Percentiles rank a stretch among this genome's conserved stretches.
Conservation (phyloP, 2,113 vertebrate genomes). For the Eurystomus gularis region DNA sequence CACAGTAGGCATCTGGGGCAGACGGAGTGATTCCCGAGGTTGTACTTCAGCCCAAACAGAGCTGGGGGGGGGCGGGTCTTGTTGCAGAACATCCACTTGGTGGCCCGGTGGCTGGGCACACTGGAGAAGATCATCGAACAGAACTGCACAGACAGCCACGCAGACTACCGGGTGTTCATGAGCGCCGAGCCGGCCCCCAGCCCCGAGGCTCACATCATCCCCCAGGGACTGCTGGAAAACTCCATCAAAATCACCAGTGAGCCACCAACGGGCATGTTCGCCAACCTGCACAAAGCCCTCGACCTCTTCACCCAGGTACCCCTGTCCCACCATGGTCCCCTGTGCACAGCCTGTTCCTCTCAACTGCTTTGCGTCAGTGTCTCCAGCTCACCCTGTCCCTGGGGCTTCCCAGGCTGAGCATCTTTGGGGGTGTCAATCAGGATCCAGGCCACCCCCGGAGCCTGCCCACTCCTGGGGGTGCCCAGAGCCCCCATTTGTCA, state of each 20-base stretch:
- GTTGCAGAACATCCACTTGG: slow-evolving; percentile 78
- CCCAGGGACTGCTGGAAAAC: slow-evolving; percentile 77
- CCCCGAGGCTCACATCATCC: slow-evolving; percentile 73
- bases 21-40: accelerated
- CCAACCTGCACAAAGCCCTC: slow-evolving; percentile 79
- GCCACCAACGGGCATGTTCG: slow-evolving; percentile 71
- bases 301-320: slow-evolving; percentile 78
- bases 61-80: neutral
- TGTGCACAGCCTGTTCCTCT: neutral
- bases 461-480: neutral
- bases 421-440: accelerated
- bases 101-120: slow-evolving; percentile 72
- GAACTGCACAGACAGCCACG: slow-evolving; percentile 58
- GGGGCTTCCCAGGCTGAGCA: neutral
- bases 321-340: accelerated
- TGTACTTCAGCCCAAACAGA: neutral
- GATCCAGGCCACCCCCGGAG: neutral
- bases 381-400: accelerated
- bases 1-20: neutral
- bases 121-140: slow-evolving; percentile 76
- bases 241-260: slow-evolving; percentile 81
- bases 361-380: accelerated
- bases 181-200: slow-evolving; percentile 71
- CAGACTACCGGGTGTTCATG: slow-evolving; percentile 71
- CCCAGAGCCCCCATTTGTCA: neutral